Conservation (phyloP, 2,888 invertebrate species). For the Notodonta ziczac region DNA sequence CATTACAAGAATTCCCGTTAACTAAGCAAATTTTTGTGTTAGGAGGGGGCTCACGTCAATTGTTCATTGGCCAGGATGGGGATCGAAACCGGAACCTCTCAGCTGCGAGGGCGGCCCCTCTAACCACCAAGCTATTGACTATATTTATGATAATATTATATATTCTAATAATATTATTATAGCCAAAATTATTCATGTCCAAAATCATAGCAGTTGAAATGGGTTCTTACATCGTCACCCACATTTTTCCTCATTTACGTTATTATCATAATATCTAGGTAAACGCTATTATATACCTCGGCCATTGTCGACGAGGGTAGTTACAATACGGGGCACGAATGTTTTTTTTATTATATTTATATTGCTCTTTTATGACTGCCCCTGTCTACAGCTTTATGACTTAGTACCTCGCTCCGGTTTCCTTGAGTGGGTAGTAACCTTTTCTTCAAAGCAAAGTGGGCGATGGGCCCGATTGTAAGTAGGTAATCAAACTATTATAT, state of each 20-base stretch:
- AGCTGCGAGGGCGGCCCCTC: no score
- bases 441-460: not conserved
- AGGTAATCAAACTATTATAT: conserved; percentile 1
- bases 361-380: conserved; percentile 24
- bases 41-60: no score
- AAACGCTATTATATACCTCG: not conserved
- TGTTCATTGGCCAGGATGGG: no score
- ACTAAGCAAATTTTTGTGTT: no score
- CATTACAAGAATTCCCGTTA: no score
- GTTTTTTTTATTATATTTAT: conserved; percentile 20
- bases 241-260: not conserved
- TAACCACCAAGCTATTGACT: no score
- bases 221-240: not conserved
- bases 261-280: not conserved
- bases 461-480: not conserved
- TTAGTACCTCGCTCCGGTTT: conserved; percentile 16
- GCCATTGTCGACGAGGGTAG: conserved; percentile 5
- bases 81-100: no score
- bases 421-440: conserved; percentile 20
- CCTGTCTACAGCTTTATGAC: conserved; percentile 27
- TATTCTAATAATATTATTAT: no score
- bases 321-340: conserved; percentile 14
- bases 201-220: not conserved
- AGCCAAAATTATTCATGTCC: not conserved
- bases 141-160: no score